Conservation (phyloP, 2,113 vertebrate genomes). For the Leptocoma aspasia region DNA sequence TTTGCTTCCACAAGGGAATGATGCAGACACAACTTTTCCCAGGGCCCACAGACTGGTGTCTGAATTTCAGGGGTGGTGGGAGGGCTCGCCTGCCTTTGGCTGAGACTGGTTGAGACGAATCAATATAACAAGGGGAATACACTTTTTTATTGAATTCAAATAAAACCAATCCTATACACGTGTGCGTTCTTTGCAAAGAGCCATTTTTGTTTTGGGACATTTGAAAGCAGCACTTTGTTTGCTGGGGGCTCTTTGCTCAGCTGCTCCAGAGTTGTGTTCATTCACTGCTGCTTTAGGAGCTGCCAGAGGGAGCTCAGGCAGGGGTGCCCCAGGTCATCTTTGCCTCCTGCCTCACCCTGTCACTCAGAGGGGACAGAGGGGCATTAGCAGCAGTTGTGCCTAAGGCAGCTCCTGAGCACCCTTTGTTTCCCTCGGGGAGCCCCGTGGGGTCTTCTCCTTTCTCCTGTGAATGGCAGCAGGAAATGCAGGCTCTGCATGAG, state of each 20-base stretch:
- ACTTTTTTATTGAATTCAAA: conserved; percentile 63
- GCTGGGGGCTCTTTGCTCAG: background rate
- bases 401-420: background rate
- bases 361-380: background rate
- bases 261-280: background rate
- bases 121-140: conserved; percentile 37
- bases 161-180: conserved; percentile 39
- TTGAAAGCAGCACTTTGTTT: background rate
- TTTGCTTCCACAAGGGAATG: background rate
- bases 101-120: conserved; percentile 51
- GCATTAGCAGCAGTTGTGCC: background rate
- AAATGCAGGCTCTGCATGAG: background rate
- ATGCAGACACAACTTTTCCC: background rate
- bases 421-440: background rate
- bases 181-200: background rate
- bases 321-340: background rate
- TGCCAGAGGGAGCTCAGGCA: background rate
- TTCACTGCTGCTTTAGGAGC: conserved; percentile 38
- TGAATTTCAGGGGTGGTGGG: conserved; percentile 16
- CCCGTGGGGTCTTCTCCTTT: background rate
- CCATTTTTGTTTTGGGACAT: background rate
- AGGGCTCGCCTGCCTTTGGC: conserved; percentile 50
- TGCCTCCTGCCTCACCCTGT: background rate
- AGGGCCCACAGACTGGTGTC: conserved; percentile 30
- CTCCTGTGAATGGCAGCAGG: background rate